phyloP scores from a whole-genome alignment of 2,113 vertebrate species.

The Capreolus pygargus region DNA sequence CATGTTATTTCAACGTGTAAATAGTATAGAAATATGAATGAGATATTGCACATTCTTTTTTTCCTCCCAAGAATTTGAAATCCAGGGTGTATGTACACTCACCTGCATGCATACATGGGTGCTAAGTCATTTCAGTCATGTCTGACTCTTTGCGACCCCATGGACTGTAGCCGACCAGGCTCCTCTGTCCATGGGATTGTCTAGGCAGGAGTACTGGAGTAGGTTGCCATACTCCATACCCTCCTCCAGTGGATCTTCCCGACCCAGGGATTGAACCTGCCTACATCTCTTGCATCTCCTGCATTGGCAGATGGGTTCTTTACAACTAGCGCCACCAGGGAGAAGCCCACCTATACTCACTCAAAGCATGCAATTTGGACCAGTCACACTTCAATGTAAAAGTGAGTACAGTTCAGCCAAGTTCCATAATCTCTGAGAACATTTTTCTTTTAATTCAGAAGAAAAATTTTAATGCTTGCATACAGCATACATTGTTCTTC shows the following conservation, averaged over 20 bases:
- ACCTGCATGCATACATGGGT: fast-evolving
- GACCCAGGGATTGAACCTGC: background rate
- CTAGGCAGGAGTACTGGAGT: background rate
- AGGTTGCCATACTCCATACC: background rate
- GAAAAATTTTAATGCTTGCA: background rate
- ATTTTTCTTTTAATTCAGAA: background rate
- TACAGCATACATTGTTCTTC: background rate
- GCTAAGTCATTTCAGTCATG: background rate
- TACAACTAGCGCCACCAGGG: background rate
- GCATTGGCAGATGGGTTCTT: background rate
- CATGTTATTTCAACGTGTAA: background rate
- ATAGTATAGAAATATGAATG: background rate
- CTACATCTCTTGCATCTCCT: background rate
- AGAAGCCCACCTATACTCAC: background rate
- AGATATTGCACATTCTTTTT: background rate
- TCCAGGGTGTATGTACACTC: background rate
- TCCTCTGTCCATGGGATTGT: background rate
- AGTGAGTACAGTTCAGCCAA: background rate
- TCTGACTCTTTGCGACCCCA: background rate
- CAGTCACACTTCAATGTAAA: fast-evolving
- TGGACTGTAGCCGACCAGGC: background rate
- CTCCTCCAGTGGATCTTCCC: background rate
- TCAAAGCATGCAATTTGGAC: background rate
- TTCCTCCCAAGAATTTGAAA: background rate
- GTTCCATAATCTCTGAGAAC: background rate